Percentiles rank a stretch among this genome's conserved stretches.
These are phyloP conservation scores for Sphaerophoria rueppellii DNA, from an alignment of 2,888 invertebrate species.

Conservation along the genomic window DNA sequence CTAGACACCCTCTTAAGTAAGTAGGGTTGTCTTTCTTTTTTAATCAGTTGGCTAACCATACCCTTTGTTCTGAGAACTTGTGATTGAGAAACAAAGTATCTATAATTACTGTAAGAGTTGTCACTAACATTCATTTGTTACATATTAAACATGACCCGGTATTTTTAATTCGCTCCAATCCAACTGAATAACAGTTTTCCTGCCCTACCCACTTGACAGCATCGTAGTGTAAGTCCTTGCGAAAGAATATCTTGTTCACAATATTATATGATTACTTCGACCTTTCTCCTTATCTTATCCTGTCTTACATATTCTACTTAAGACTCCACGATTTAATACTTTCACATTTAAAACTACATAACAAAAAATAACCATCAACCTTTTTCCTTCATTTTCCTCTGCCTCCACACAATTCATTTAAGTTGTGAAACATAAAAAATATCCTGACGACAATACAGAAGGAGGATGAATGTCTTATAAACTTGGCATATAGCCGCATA, in stretches of 20 bases:
- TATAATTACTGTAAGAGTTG: background rate
- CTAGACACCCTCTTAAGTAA: too few species aligned
- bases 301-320: constrained; percentile 48
- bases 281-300: constrained; percentile 71
- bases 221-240: constrained; percentile 28
- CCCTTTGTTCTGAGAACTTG: background rate
- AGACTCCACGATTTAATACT: constrained; percentile 56
- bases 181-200: background rate
- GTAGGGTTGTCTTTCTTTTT: too few species aligned
- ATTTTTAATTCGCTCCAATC: background rate
- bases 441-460: constrained; percentile 25
- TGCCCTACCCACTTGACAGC: constrained; percentile 24
- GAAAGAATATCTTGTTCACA: constrained; percentile 53
- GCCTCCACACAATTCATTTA: constrained; percentile 61
- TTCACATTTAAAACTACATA: constrained; percentile 46
- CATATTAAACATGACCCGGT: constrained; percentile 19
- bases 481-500: background rate
- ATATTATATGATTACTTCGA: constrained; percentile 70
- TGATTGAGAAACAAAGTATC: background rate
- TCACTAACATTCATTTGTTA: background rate
- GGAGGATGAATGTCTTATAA: constrained; percentile 43
- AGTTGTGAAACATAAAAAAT: constrained; percentile 58
- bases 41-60: too few species aligned
- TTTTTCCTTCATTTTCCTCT: constrained; percentile 3
- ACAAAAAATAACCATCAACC: background rate